Evolutionary conservation across 2,888 invertebrate species (phyloP).

Genomic region (Drosophila pseudotakahashii): DNA sequence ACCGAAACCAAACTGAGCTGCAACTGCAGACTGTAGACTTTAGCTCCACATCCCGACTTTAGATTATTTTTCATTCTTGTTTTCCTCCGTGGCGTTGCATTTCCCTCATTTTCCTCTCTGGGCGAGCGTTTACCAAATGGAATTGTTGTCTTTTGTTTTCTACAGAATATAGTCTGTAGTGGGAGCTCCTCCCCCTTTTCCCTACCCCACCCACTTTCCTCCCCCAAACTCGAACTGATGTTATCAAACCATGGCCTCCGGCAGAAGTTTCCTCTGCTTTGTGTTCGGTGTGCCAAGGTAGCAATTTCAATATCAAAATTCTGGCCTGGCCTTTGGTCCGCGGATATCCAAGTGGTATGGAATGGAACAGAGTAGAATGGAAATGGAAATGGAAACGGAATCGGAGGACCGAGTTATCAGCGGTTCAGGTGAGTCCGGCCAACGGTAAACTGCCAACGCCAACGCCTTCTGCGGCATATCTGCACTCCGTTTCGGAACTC

Average conservation of each 20-base stretch:
- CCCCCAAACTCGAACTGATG: constrained; percentile 49
- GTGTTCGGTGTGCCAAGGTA: constrained; percentile 64
- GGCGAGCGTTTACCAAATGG: constrained; percentile 74
- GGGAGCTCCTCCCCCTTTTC: constrained; percentile 45
- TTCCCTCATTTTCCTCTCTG: constrained; percentile 49
- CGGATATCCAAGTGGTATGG: constrained; percentile 15
- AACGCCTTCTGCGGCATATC: constrained; percentile 75
- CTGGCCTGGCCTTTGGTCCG: constrained; percentile 74
- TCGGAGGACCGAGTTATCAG: constrained; percentile 33
- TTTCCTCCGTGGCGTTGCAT: constrained; percentile 59
- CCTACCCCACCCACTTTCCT: constrained; percentile 16
- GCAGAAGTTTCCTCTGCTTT: constrained; percentile 70
- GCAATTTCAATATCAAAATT: constrained; percentile 78
- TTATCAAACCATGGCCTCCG: constrained; percentile 67
- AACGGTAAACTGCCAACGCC: constrained; percentile 74
- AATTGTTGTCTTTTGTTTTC: constrained; percentile 75
- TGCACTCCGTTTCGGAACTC: constrained; percentile 31
- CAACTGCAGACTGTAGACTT: constrained; percentile 27
- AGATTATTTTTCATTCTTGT: constrained; percentile 72
- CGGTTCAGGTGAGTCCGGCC: constrained; percentile 63
- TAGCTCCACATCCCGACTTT: constrained; percentile 48
- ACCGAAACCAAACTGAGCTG: constrained; percentile 35
- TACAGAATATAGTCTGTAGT: constrained; percentile 26
- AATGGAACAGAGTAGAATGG: constrained; percentile 6
- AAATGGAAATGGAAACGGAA: constrained; percentile 27